These are phyloP conservation scores for Holothuria leucospilota DNA, from an alignment of 53 echinoderm and acorn worm species.

Conservation along the genomic window DNA sequence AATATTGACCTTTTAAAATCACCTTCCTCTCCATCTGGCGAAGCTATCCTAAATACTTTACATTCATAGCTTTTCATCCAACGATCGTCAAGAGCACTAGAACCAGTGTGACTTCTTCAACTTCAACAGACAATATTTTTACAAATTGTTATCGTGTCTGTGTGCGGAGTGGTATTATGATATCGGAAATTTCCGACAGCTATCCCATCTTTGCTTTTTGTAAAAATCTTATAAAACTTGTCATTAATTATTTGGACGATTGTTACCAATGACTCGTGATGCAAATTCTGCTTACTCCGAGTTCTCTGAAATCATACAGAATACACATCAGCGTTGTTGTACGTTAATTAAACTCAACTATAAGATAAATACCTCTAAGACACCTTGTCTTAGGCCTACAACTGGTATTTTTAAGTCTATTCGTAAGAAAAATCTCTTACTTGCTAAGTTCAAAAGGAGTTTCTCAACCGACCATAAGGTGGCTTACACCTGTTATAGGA, in stretches of 20 bases:
- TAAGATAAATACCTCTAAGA: no score
- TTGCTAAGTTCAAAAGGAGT: no score
- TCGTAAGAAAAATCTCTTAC: no score
- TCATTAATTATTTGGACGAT: conserved; percentile 16
- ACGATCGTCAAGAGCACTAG: background rate
- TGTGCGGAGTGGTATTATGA: conserved; percentile 21
- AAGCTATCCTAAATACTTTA: background rate
- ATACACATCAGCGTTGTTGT: background rate
- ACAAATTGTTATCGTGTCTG: background rate
- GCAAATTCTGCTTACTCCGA: no score
- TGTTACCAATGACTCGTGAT: conserved; percentile 27
- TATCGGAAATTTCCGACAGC: background rate
- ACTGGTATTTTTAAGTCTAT: no score
- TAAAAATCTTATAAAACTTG: background rate
- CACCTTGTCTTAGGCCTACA: no score
- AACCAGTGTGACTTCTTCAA: background rate
- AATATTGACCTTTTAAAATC: conserved; percentile 16
- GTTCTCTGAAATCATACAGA: background rate
- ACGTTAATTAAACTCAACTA: background rate
- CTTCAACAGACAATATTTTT: background rate
- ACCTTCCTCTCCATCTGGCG: background rate
- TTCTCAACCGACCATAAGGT: no score
- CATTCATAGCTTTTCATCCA: conserved; percentile 1
- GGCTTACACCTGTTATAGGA: no score
- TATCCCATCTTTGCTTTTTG: conserved; percentile 11